Evolutionary conservation across 2,797 vertebrate genomes (phyloP), one percentile per base, ranked within the genome.

Genomic region (Bovichtus diacanthus): DNA sequence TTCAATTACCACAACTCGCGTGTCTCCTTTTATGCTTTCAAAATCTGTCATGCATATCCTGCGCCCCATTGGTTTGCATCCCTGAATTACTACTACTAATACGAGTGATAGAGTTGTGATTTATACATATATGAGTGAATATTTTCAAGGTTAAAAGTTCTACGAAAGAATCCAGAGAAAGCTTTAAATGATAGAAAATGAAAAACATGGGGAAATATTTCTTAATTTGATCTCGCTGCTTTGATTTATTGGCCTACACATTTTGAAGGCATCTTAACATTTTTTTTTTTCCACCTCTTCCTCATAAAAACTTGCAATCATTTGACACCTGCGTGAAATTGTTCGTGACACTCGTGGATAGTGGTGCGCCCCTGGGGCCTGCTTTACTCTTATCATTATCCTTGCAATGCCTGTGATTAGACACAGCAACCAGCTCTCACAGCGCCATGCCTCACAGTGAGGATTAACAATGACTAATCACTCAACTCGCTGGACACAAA

Each of bases 401-500:
- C 89, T 71, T 68, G 87, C 91, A 88, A 81, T 70, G 83, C 71
- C 75, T 59, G 5, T 87, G 87, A 91, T 93, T 91, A 85, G 85
- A 90, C 88, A 80, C 84, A 79, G 86, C 79, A 54, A 81, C 74
- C 77, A 49, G n/a, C 73, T 68, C 62, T 85, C 75, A 73, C 79
- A 81, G 60, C 81, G 36, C 50, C 27, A 2, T 11, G 81, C 84
- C 88, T 82, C 58, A 0, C 51, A 87, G 91, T 78, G 4, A 69
- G 87, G 90, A 91, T 93, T 92, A 91, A 73, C 87, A 71, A 80
- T 86, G 90, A 91, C 87, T 86, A 90, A 90, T 88, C 91, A 89
- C 86, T 91, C 85, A 79, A 88, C 85, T 84, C 68, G 18, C 80
- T 29, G 89, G 90, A 90, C 90, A 90, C 86, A 86, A 88, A 89